These are phyloP conservation scores for Diplodus puntazzo DNA, from an alignment of 2,797 vertebrate genomes.

Conservation along the genomic window DNA sequence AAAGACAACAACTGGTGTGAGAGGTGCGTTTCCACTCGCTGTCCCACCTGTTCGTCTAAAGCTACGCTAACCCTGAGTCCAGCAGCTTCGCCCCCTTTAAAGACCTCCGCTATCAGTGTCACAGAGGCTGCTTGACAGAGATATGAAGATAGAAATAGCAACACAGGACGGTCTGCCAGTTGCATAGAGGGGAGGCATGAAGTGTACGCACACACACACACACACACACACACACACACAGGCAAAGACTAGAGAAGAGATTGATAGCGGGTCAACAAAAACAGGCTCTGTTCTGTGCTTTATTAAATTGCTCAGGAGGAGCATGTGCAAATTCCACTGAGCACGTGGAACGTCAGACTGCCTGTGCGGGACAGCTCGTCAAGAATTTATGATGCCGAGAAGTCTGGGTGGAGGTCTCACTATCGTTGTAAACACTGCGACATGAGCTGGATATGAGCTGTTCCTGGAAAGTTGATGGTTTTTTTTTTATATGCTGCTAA, in stretches of 20 bases:
- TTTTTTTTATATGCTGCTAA: not conserved
- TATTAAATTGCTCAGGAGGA: constrained; percentile 51
- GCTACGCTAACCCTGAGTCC: constrained; percentile 33
- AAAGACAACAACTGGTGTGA: constrained; percentile 36
- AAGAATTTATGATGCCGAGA: constrained; percentile 46
- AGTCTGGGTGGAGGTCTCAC: constrained; percentile 39
- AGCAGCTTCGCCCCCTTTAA: constrained; percentile 44
- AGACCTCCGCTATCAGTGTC: constrained; percentile 35
- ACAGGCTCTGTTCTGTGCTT: constrained; percentile 47
- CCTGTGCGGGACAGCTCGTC: constrained; percentile 18
- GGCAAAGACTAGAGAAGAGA: not conserved
- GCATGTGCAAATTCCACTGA: constrained; percentile 59
- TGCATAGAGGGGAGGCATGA: constrained; percentile 26
- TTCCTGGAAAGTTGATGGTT: constrained; percentile 37
- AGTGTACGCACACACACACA: constrained; percentile 4
- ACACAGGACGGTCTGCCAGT: constrained; percentile 33
- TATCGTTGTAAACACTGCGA: too few species aligned
- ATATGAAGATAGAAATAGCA: constrained; percentile 77
- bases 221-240: not conserved
- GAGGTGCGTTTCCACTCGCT: constrained; percentile 23
- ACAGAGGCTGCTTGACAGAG: constrained; percentile 66
- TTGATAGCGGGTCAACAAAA: constrained; percentile 26
- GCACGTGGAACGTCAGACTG: constrained; percentile 27
- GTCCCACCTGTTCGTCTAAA: constrained; percentile 46
- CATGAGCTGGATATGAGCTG: not conserved